phyloP scores from a whole-genome alignment of 2,113 vertebrate genomes.

The Plectropomus leopardus region DNA sequence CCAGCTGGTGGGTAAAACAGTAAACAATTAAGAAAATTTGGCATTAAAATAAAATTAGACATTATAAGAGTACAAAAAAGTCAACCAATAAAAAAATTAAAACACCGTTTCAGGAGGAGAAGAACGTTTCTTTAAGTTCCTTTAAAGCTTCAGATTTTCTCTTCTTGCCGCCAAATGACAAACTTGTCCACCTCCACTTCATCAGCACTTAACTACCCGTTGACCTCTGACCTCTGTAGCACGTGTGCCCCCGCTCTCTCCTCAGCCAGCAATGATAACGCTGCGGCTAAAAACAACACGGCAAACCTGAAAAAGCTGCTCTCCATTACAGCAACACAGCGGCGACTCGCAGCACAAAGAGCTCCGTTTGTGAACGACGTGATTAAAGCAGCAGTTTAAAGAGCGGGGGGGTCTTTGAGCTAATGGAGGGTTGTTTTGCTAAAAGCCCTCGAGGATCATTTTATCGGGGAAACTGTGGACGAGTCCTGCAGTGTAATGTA shows the following conservation, averaged over 20 bases:
- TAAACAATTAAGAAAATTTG: background rate
- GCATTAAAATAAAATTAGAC: background rate
- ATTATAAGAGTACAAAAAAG: background rate
- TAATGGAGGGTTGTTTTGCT: conserved; percentile 50
- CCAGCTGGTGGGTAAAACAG: background rate
- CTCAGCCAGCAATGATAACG: background rate
- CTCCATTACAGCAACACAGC: background rate
- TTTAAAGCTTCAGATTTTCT: background rate
- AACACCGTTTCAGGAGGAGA: too few species aligned
- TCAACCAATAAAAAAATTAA: too few species aligned
- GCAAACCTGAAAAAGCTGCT: conserved; percentile 18
- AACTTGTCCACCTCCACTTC: conserved; percentile 14
- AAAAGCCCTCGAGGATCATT: conserved; percentile 16
- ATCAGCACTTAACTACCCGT: conserved; percentile 27
- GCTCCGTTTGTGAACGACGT: background rate
- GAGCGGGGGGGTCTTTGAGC: background rate
- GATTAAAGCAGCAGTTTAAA: conserved; percentile 42
- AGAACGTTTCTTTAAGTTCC: background rate
- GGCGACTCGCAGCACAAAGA: conserved; percentile 22
- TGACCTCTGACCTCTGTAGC: conserved; percentile 44
- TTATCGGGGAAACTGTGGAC: conserved; percentile 29
- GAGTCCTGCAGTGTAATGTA: background rate
- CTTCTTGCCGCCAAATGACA: conserved; percentile 3
- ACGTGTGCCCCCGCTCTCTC: background rate
- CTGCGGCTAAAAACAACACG: background rate